Evolutionary conservation across 2,797 vertebrate species (phyloP).

Genomic region (Ispidina picta): DNA sequence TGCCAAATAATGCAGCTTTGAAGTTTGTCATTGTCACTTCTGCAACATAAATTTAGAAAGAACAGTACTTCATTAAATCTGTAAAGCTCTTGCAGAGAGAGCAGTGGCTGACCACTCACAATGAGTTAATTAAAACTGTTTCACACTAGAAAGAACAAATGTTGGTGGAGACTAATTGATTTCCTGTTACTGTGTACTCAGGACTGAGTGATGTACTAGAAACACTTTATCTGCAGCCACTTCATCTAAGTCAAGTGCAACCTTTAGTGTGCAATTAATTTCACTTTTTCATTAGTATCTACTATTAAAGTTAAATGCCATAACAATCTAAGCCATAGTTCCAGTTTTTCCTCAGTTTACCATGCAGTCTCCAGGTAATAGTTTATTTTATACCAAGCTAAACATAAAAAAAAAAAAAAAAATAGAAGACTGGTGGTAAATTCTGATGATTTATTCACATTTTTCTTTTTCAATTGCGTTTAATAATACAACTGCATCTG

Average conservation of each 20-base stretch:
- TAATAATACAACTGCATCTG: background rate
- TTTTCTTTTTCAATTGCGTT: background rate
- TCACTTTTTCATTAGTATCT: background rate
- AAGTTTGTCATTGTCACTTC: conserved; percentile 15
- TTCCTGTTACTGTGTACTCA: background rate
- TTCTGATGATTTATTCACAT: background rate
- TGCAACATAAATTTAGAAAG: background rate
- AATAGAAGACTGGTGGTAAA: background rate
- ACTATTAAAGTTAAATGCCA: background rate
- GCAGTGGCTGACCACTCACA: conserved; percentile 10
- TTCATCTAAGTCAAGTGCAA: conserved; percentile 39
- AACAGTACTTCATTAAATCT: background rate
- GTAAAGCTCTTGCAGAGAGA: background rate
- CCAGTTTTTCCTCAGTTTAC: background rate
- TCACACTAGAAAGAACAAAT: conserved; percentile 22
- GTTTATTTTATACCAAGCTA: background rate
- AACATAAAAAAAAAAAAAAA: background rate
- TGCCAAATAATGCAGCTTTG: background rate
- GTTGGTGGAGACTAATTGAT: conserved; percentile 44
- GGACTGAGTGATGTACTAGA: background rate
- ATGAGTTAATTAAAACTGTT: conserved; percentile 25
- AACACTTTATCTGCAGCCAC: background rate
- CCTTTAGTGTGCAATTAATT: background rate
- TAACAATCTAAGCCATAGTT: background rate
- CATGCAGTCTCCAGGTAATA: background rate